These are phyloP conservation scores for Chironomus tepperi DNA, from an alignment of 1,140 invertebrate genomes.

Conservation along the genomic window DNA sequence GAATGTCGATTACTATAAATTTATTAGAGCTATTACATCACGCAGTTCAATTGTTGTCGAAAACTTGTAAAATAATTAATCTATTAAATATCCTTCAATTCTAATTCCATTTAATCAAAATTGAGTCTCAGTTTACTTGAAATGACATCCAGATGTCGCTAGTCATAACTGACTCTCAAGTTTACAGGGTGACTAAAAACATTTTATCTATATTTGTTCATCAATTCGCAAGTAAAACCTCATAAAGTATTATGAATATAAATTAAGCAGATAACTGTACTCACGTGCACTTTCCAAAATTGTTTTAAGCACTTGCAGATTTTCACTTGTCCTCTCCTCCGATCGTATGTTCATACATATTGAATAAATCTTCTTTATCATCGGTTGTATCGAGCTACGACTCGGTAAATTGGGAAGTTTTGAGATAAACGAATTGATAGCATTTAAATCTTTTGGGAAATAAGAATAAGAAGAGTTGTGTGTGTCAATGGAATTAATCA, in stretches of 20 bases:
- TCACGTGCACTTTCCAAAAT: constrained; percentile 11
- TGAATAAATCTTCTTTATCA: constrained; percentile 13
- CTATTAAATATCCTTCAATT: too few relatives aligned
- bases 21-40: too few relatives aligned
- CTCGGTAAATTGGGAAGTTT: constrained; percentile 32
- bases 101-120: too few relatives aligned
- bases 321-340: not conserved
- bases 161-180: not conserved
- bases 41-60: too few relatives aligned
- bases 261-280: not conserved
- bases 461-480: not conserved
- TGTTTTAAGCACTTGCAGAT: constrained; percentile 11
- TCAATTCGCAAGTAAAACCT: not conserved
- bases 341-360: constrained; percentile 14
- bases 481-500: too few relatives aligned
- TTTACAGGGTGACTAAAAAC: not conserved
- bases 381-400: not conserved
- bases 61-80: too few relatives aligned
- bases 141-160: not conserved
- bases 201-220: too few relatives aligned
- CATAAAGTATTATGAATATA: not conserved
- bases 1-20: too few relatives aligned
- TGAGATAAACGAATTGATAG: constrained; percentile 39
- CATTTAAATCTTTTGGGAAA: constrained; percentile 33
- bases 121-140: too few relatives aligned